Conservation (phyloP, 2,797 vertebrate species). For the Echeneis naucrates region DNA sequence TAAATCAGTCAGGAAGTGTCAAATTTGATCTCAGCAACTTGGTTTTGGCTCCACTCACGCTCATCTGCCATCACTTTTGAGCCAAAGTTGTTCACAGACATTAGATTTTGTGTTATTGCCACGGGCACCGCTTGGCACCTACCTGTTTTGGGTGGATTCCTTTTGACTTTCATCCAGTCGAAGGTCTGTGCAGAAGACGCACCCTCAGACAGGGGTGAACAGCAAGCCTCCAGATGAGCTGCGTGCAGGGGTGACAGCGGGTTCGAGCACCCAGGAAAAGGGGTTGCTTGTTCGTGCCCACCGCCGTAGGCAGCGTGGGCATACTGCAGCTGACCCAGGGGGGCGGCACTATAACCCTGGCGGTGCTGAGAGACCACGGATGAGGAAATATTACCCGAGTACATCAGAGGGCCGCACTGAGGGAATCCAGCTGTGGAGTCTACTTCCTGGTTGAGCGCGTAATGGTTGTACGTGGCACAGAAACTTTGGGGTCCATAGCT, state of each 20-base stretch:
- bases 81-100: neutral
- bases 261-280: conserved; percentile 88
- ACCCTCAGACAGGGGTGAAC: conserved; percentile 90
- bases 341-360: conserved; percentile 89
- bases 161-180: conserved; percentile 99
- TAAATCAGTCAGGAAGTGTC: too few relatives aligned
- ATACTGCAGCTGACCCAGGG: conserved; percentile 90
- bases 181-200: conserved; percentile 93
- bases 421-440: conserved; percentile 89
- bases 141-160: conserved; percentile 99
- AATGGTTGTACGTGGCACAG: conserved; percentile 90
- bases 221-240: conserved; percentile 89
- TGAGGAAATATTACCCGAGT: conserved; percentile 93
- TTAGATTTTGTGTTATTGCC: neutral
- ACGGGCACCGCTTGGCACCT: conserved; percentile 62
- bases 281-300: conserved; percentile 90
- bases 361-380: conserved; percentile 89
- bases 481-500: conserved; percentile 92
- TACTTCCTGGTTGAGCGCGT: conserved; percentile 92
- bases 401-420: conserved; percentile 91
- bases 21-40: neutral
- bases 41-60: neutral
- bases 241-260: conserved; percentile 91
- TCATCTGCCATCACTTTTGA: neutral
- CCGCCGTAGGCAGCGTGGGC: conserved; percentile 89